Percentiles rank a stretch among this genome's conserved stretches.
Evolutionary conservation across 2,888 invertebrate genomes (phyloP).

Genomic region (Ecliptopera silaceata): DNA sequence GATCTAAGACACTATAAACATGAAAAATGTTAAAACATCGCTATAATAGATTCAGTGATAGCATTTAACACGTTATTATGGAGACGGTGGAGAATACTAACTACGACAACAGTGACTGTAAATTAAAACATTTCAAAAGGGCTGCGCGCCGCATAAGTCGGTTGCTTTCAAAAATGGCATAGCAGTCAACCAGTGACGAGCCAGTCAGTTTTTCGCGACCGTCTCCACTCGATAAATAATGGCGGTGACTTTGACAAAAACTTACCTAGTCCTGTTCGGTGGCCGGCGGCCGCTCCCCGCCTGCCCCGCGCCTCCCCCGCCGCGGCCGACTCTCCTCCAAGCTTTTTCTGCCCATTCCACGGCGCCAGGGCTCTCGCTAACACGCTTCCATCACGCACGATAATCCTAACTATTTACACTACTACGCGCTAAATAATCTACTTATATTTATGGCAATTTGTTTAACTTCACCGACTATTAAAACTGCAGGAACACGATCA

Average conservation of each 20-base stretch:
- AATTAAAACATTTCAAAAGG: conserved; percentile 81
- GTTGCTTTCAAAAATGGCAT: conserved; percentile 78
- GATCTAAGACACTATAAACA: conserved; percentile 7
- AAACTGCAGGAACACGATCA: conserved; percentile 83
- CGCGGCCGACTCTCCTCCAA: conserved; percentile 48
- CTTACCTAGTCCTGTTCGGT: conserved; percentile 81
- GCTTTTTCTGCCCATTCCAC: conserved; percentile 78
- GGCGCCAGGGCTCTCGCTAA: conserved; percentile 71
- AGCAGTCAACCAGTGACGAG: conserved; percentile 68
- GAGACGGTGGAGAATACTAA: conserved; percentile 28
- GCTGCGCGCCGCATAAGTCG: conserved; percentile 65
- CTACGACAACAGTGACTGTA: conserved; percentile 63
- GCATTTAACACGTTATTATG: conserved; percentile 38
- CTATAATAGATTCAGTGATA: conserved; percentile 5
- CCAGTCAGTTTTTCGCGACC: conserved; percentile 80
- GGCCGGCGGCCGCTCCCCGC: conserved; percentile 71
- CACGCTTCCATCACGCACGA: conserved; percentile 69
- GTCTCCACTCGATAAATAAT: conserved; percentile 83
- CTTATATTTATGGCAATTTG: conserved; percentile 84
- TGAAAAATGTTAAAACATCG: conserved; percentile 11
- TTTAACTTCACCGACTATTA: conserved; percentile 82
- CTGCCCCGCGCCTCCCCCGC: conserved; percentile 40
- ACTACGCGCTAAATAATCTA: conserved; percentile 79
- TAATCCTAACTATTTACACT: conserved; percentile 79
- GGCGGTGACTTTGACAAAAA: conserved; percentile 82